These are phyloP conservation scores for Dasysyrphus albostriatus DNA, from an alignment of 2,888 invertebrate species.

Conservation along the genomic window DNA sequence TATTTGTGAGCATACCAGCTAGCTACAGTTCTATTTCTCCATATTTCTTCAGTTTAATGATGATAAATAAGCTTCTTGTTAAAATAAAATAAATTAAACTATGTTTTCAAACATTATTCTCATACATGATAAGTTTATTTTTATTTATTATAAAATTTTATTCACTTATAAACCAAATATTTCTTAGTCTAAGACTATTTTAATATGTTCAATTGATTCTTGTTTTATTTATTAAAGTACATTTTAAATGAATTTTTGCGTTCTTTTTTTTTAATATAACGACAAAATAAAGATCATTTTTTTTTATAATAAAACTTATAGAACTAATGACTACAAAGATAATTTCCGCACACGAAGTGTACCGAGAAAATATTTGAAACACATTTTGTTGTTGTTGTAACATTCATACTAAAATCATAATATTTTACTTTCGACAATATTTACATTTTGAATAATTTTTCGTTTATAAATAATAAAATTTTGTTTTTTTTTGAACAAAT, in stretches of 20 bases:
- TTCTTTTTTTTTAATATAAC: background rate
- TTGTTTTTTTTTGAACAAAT: constrained; percentile 16
- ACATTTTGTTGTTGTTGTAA: constrained; percentile 29
- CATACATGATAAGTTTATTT: constrained; percentile 53
- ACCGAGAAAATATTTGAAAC: constrained; percentile 45
- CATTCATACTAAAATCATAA: constrained; percentile 37
- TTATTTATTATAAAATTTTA: constrained; percentile 27
- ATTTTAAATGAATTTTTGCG: constrained; percentile 29
- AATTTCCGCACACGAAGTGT: constrained; percentile 40
- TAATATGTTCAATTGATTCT: constrained; percentile 34
- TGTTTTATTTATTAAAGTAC: constrained; percentile 22
- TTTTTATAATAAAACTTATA: constrained; percentile 54
- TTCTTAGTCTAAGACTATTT: constrained; percentile 68
- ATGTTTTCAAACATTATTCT: constrained; percentile 36
- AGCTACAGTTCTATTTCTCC: background rate
- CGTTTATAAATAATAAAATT: constrained; percentile 44
- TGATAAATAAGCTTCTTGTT: background rate
- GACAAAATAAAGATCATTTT: constrained; percentile 23
- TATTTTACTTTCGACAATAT: constrained; percentile 46
- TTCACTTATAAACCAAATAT: constrained; percentile 51
- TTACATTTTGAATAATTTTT: constrained; percentile 34
- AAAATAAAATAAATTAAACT: background rate
- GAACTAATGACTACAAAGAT: constrained; percentile 73
- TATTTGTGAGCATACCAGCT: too few species aligned
- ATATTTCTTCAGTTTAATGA: background rate